Evolutionary conservation across 2,113 vertebrate genomes (phyloP), one percentile per base, ranked within the genome.

Genomic region (Canis aureus): DNA sequence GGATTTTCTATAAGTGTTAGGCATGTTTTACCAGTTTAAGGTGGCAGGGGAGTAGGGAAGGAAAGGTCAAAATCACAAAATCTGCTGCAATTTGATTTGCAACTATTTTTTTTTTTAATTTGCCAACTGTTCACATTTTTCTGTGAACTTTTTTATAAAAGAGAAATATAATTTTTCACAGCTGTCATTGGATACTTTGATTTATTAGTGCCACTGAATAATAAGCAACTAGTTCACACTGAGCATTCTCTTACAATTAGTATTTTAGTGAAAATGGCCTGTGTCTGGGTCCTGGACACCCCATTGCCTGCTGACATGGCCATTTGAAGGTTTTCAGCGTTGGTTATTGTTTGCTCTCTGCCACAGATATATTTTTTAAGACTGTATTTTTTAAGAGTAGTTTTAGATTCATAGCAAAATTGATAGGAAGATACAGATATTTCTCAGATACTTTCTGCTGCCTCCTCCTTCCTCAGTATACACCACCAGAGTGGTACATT

Each of bases 71-170:
- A 74, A 91, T 95, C 71, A 95, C 38, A 94, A 73, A 94, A 92
- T 88, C 67, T 95, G 53, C 35, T 98, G 51, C 59, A 94, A 32
- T 94, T 97, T 98, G 92, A 97, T 97, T 98, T 89, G 67, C 32
- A 90, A n/a, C n/a, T 89, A 25, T 78, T 80, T 66, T 90, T 95
- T 95, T 64, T 94, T 76, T 29, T 0, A n/a, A 97, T 67, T 91
- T 95, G 25, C 79, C 86, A 97, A 96, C 78, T 95, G 78, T 81
- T 98, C 66, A 88, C 32, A 94, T 83, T 92, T 97, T 97, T 82
- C 38, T 87, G 11, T 69, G 8, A 95, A 64, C 6, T 27, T 69
- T 96, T 96, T 97, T 78, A 71, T 60, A 35, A 81, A 95, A 88
- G 73, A 92, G 87, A 97, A 96, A 92, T 53, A 89, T 1, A 96